These are phyloP conservation scores for Tricholaema leucomelas DNA, from an alignment of 2,113 vertebrate species.

Conservation along the genomic window DNA sequence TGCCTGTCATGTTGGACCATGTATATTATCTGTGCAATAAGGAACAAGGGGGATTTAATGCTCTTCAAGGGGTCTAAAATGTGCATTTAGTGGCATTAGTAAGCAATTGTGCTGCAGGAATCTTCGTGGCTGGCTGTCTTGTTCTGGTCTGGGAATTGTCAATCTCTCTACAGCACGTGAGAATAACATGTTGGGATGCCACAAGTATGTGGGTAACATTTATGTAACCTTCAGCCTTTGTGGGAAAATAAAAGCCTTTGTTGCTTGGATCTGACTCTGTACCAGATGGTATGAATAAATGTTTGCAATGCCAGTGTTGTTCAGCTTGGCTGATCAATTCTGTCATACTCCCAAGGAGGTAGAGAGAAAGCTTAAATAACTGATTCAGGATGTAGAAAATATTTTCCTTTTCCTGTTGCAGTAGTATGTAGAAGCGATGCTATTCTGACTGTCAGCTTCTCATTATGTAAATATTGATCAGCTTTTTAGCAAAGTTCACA, in stretches of 20 bases:
- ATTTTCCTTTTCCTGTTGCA: constrained; percentile 58
- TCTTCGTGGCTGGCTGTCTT: background rate
- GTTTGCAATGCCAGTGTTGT: constrained; percentile 59
- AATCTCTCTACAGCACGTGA: constrained; percentile 34
- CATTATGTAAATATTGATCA: constrained; percentile 26
- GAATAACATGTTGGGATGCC: constrained; percentile 46
- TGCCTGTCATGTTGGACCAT: constrained; percentile 6
- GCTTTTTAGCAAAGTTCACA: constrained; percentile 9
- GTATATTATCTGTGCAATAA: background rate
- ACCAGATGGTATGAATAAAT: constrained; percentile 72
- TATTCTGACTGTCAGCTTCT: constrained; percentile 28
- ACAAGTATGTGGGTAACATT: constrained; percentile 52
- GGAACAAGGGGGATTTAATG: background rate
- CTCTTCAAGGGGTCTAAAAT: constrained; percentile 25
- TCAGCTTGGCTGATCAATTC: constrained; percentile 59
- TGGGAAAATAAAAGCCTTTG: constrained; percentile 72
- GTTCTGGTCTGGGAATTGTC: constrained; percentile 39
- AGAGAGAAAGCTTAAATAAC: constrained; percentile 55
- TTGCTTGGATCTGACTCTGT: constrained; percentile 63
- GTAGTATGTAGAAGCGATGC: background rate
- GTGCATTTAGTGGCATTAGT: constrained; percentile 4
- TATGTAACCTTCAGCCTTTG: constrained; percentile 51
- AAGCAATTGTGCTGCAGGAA: constrained; percentile 33
- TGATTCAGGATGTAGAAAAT: constrained; percentile 63
- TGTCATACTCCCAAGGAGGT: constrained; percentile 62